These are phyloP conservation scores for Helostoma temminkii DNA, from an alignment of 2,797 vertebrate genomes.

Conservation along the genomic window DNA sequence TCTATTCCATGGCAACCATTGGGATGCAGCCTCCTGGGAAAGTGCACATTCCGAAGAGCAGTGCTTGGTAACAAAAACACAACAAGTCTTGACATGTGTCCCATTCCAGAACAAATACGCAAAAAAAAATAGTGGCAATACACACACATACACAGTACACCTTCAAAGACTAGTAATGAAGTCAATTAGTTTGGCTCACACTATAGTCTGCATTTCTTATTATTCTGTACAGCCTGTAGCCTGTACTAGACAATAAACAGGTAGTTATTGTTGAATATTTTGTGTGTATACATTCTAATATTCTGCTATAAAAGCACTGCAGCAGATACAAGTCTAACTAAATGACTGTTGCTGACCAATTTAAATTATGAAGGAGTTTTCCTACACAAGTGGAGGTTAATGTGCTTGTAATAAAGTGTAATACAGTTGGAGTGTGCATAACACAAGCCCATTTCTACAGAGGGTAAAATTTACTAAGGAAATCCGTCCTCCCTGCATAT, in stretches of 20 bases:
- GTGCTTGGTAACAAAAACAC: conserved; percentile 75
- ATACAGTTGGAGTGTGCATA: neutral
- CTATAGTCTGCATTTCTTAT: neutral
- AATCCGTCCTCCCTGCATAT: conserved; percentile 19
- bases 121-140: conserved; percentile 53
- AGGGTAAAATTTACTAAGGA: conserved; percentile 14
- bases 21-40: conserved; percentile 73
- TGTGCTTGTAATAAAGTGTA: conserved; percentile 3
- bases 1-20: conserved; percentile 66
- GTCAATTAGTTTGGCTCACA: conserved; percentile 11
- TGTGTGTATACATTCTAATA: neutral
- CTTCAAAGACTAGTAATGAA: conserved; percentile 23
- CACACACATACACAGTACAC: conserved; percentile 51
- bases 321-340: conserved; percentile 3
- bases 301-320: neutral
- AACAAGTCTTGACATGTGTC: conserved; percentile 78
- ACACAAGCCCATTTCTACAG: neutral
- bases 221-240: neutral
- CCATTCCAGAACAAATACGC: conserved; percentile 72
- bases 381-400: neutral
- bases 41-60: conserved; percentile 72
- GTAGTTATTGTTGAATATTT: neutral
- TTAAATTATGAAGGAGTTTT: neutral
- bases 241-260: conserved; percentile 1
- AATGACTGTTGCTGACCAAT: neutral